Base-by-base conservation (phyloP, 2,113 vertebrate genomes). In the Alosa alosa region DNA sequence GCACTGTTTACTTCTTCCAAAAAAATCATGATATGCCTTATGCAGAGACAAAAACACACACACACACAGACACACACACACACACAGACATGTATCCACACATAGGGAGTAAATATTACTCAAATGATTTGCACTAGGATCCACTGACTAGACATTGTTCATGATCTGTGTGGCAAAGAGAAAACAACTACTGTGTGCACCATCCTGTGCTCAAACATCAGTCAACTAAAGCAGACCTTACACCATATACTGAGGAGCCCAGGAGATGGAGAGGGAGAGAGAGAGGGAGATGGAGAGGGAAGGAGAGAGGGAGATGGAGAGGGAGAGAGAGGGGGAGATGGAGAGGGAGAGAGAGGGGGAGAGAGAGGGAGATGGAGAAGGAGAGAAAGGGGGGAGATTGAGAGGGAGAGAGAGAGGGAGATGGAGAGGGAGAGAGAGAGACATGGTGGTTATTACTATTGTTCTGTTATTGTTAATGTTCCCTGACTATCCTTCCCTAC, bases 21-120 rank as follows among this genome's bases (percentile, higher is more conserved):
- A 88, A 88, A 92, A 91, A 89, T 91, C 92, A 91, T 91, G 89
- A 93, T 92, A 91, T 90, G 87, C 87, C 83, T 90, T 92, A 89
- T 91, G 68, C 85, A 64, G 39, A 41, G 22, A n/a, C n/a, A n/a
- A 82, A 46, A 46, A 78, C 11, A 13, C 72, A 36, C 13, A 78
- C 36, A 68, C 64, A 68, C 64, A 78, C 11, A 78, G 13, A 78
- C 11, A 78, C 46, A 52, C 49, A 83, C n/a, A n/a, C 20, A 55
- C 11, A 45, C 41, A 22, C 8, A 84, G n/a, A 52, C 13, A 91
- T 85, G 83, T 49, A 49, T 50, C 75, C 18, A 82, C 83, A 88
- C 86, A 89, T 49, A 83, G 10, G 4, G 68, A 75, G 68, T 75
- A 75, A 31, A 75, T 75, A 25, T 75, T 31, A 75, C 13, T 4